phyloP scores from a whole-genome alignment of 2,888 invertebrate genomes.

The Aporophyla nigra region DNA sequence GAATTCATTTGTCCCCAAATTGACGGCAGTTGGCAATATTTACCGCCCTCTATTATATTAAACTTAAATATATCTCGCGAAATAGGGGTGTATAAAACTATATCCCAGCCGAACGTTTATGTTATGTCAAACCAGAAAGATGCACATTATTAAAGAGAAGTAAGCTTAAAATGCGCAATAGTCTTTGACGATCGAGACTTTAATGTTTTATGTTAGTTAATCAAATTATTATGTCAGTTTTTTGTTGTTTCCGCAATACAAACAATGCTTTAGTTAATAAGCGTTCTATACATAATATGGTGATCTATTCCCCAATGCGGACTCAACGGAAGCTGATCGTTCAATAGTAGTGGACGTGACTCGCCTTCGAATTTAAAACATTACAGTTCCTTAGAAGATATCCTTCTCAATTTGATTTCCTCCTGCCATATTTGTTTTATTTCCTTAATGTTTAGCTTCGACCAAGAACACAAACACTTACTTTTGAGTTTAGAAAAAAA shows the following conservation, averaged over 20 bases:
- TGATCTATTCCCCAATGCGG: conserved; percentile 11
- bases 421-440: background rate
- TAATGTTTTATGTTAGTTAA: background rate
- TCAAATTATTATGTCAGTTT: background rate
- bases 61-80: too few relatives aligned
- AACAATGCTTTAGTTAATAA: conserved; percentile 3
- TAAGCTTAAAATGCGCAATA: background rate
- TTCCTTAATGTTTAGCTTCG: background rate
- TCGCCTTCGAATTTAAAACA: conserved; percentile 18
- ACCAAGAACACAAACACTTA: too few relatives aligned
- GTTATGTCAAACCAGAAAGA: background rate
- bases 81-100: too few relatives aligned
- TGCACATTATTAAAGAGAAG: background rate
- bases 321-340: conserved; percentile 31
- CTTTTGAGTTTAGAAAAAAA: too few relatives aligned
- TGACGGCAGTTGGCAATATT: too few relatives aligned
- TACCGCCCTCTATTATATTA: too few relatives aligned
- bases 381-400: conserved; percentile 2
- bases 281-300: background rate
- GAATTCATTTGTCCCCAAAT: too few relatives aligned
- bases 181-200: background rate
- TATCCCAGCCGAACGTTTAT: too few relatives aligned
- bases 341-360: conserved; percentile 38
- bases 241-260: background rate
- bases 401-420: conserved; percentile 10